Evolutionary conservation across 2,113 vertebrate genomes (phyloP), one percentile per base, ranked within the genome.

Genomic region (Coregonus clupeaformis): DNA sequence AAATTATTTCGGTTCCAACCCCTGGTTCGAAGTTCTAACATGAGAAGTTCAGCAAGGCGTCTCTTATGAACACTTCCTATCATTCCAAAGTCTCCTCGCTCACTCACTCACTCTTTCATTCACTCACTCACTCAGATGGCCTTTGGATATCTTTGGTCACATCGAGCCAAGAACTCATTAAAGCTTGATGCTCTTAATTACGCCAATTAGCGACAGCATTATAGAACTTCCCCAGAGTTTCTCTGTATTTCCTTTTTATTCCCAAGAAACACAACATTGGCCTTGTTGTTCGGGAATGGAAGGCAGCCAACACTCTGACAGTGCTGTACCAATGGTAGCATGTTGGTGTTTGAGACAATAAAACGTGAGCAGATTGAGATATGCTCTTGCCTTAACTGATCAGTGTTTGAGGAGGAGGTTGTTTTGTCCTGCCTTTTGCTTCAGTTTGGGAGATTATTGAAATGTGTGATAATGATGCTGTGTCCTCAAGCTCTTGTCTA

Each of bases 351-450:
- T 62, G 18, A 36, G 36, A 36, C 7, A 16, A 25, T 60, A 9
- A 3, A 3, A 69, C 71, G 9, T 29, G 22, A 76, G 64, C 25
- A 25, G 25, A 24, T 49, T 30, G 66, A 60, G 22, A 69, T 79
- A 49, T 69, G 22, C 42, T 30, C 55, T 75, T 75, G 67, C 78
- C 69, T 7, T 36, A 7, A 7, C 2, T 1, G 30, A 47, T 60
- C 55, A 1, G 18, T 75, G 47, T 32, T 47, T 24, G 59, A 25
- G 22, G n/a, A 25, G n/a, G 62, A 24, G 65, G 57, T 76, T 82
- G 55, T 71, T 73, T 73, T n/a, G n/a, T n/a, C n/a, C n/a, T 70
- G 66, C 66, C 45, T 65, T 16, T 55, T 55, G 49, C 12, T 55
- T 55, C 18, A 55, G 16, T 55, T 55, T 55, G 49, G 5, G 12